Evolutionary conservation across 2,797 vertebrate genomes (phyloP).

Genomic region (Chaetophractus vellerosus): DNA sequence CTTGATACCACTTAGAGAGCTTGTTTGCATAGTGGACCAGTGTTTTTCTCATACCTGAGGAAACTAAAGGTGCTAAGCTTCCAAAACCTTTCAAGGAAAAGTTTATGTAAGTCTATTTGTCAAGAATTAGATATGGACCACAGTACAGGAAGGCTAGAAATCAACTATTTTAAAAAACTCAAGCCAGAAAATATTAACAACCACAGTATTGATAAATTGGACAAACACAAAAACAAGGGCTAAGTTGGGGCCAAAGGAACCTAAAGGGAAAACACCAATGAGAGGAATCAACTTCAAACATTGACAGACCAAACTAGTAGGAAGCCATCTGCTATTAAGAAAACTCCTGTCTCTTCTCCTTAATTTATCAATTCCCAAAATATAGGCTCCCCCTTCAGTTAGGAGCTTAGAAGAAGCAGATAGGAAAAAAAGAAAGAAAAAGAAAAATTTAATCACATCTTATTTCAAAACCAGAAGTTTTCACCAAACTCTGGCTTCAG

Average conservation of each 20-base stretch:
- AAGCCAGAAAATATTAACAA: background rate
- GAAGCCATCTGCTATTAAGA: background rate
- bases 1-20: too few relatives aligned
- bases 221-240: background rate
- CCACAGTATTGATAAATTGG: background rate
- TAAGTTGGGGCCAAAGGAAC: background rate
- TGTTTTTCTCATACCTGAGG: background rate
- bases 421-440: too few relatives aligned
- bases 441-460: rapidly evolving
- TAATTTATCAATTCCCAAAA: background rate
- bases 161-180: background rate
- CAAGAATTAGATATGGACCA: background rate
- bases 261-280: background rate
- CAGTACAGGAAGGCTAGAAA: background rate
- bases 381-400: background rate
- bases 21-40: background rate
- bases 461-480: background rate
- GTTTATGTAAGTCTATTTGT: background rate
- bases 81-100: background rate
- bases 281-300: background rate
- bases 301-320: background rate
- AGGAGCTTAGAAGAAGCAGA: background rate
- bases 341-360: background rate
- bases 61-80: background rate
- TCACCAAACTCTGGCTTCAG: background rate